Evolutionary conservation across 2,113 vertebrate species (phyloP).

Genomic region (Oenanthe melanoleuca): DNA sequence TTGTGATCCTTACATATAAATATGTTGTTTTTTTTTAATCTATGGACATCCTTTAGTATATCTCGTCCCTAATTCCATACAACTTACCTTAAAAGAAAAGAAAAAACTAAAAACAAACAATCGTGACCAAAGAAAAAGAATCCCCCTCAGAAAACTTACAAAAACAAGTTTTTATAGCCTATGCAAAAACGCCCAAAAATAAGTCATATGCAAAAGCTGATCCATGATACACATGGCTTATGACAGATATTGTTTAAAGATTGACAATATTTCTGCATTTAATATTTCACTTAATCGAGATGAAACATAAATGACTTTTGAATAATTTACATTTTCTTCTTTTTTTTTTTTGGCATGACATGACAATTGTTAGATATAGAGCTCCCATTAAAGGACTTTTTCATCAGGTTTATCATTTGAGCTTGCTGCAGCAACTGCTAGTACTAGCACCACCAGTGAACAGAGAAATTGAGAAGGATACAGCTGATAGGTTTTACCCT

Average conservation of each 20-base stretch:
- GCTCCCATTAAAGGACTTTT: not conserved
- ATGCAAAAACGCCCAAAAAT: not conserved
- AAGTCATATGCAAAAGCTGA: not conserved
- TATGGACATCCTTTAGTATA: not conserved
- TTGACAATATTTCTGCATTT: not conserved
- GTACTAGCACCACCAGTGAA: not conserved
- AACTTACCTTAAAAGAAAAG: not conserved
- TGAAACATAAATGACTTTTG: not conserved
- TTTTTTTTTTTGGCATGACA: not conserved
- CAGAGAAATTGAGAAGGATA: not conserved
- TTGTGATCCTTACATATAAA: not conserved
- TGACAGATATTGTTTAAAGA: not conserved
- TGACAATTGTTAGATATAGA: not conserved
- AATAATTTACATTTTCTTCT: not conserved
- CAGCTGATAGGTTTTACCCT: conserved; percentile 9
- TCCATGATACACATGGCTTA: not conserved
- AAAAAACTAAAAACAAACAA: rapidly evolving
- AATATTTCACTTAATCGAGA: not conserved
- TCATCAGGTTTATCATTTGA: not conserved
- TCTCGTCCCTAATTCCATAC: not conserved
- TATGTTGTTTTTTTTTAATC: not conserved
- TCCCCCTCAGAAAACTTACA: not conserved
- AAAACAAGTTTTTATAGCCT: not conserved
- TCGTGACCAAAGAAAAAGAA: not conserved
- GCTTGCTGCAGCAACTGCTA: not conserved